These are phyloP conservation scores for Arvicanthis niloticus DNA, from an alignment of 2,113 vertebrate genomes.

Conservation along the genomic window DNA sequence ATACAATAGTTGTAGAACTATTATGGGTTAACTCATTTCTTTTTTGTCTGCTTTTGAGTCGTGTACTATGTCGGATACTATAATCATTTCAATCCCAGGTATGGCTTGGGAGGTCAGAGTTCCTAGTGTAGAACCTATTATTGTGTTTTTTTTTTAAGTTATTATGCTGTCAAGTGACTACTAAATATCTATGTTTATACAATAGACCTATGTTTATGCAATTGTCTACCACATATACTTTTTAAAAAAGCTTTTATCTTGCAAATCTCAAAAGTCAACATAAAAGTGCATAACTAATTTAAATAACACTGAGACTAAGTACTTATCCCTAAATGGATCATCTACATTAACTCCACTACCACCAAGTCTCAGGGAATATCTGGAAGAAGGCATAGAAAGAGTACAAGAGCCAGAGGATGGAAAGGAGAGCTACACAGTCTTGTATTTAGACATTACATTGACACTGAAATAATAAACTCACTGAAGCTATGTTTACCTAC, in stretches of 20 bases:
- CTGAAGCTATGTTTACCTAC: background rate
- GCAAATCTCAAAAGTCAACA: background rate
- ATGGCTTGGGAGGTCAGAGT: background rate
- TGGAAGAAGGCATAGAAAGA: background rate
- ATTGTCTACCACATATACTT: no score
- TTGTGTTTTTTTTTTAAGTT: background rate
- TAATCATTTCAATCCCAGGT: background rate
- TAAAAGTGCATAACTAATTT: background rate
- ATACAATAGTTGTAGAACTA: background rate
- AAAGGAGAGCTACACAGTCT: background rate
- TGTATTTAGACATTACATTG: background rate
- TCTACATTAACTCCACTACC: background rate
- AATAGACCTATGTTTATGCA: no score
- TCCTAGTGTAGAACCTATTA: background rate
- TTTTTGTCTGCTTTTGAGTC: background rate
- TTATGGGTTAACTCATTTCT: background rate
- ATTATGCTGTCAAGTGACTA: background rate
- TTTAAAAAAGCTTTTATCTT: background rate
- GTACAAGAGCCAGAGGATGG: background rate
- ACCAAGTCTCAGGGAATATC: background rate
- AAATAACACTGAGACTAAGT: background rate
- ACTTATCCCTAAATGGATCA: background rate
- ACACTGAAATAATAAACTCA: background rate
- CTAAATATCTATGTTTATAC: background rate
- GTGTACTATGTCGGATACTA: background rate